Evolutionary conservation across 2,797 vertebrate species (phyloP).

Genomic region (Hydrolagus colliei): DNA sequence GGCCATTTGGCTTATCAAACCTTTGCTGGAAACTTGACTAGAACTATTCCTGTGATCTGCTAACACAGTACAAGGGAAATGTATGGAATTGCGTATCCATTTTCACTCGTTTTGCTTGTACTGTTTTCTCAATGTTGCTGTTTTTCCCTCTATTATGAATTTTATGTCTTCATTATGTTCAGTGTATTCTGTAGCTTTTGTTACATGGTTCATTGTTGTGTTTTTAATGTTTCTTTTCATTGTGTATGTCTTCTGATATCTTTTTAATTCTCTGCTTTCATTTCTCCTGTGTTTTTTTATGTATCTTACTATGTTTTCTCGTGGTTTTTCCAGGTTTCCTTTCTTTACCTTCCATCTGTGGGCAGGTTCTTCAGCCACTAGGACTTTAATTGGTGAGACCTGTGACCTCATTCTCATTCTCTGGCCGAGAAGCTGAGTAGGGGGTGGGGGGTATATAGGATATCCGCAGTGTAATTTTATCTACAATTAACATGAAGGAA

Average conservation of each 20-base stretch:
- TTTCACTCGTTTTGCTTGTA: neutral
- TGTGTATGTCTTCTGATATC: neutral
- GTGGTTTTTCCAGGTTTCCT: constrained; percentile 12
- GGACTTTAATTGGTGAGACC: constrained; percentile 19
- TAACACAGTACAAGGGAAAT: neutral
- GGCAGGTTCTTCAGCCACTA: constrained; percentile 2
- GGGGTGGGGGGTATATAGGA: too few species aligned
- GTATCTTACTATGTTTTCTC: neutral
- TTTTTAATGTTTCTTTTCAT: neutral
- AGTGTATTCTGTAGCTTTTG: neutral
- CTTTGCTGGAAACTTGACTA: too few species aligned
- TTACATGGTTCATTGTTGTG: neutral
- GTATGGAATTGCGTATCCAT: neutral
- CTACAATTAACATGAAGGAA: constrained; percentile 1
- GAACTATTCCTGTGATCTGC: too few species aligned
- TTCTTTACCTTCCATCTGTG: neutral
- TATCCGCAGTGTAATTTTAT: neutral
- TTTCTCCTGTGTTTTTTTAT: neutral
- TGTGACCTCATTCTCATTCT: constrained; percentile 6
- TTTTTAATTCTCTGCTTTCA: neutral
- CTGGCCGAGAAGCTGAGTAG: too few species aligned
- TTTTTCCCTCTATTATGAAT: neutral
- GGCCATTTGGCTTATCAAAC: too few species aligned
- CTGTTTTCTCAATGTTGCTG: neutral
- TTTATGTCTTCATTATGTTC: too few species aligned